A percentile compares a stretch with the other conserved stretches of the same genome.
Conservation (phyloP, 2,113 vertebrate genomes). For the Aphelocoma coerulescens region DNA sequence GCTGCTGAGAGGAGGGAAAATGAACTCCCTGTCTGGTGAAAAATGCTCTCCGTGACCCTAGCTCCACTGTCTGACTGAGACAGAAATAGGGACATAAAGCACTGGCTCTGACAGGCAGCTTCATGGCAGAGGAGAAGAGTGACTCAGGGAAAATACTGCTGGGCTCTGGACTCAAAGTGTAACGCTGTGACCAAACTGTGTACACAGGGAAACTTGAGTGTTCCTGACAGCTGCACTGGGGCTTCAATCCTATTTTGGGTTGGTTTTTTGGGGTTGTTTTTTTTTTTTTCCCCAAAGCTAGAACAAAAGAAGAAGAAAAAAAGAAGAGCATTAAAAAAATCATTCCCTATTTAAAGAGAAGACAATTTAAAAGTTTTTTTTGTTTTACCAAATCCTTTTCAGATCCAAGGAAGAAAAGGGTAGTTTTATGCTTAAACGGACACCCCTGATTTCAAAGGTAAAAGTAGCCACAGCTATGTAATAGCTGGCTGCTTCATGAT, state of each 20-base stretch:
- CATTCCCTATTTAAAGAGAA: not conserved
- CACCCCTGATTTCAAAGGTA: not conserved
- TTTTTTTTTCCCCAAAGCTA: not conserved
- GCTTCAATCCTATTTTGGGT: not conserved
- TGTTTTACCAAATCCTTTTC: not conserved
- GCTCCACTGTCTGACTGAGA: not conserved
- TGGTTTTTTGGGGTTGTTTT: not conserved
- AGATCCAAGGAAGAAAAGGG: not conserved
- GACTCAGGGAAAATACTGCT: rapidly evolving
- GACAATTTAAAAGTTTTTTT: not conserved
- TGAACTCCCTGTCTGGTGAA: not conserved
- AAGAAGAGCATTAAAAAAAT: not conserved
- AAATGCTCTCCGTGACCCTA: not conserved
- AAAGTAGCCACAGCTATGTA: not conserved
- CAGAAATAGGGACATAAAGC: not conserved
- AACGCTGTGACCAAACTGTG: rapidly evolving
- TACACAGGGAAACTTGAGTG: rapidly evolving
- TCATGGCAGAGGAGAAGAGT: not conserved
- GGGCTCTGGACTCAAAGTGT: not conserved
- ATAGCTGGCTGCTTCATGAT: not conserved
- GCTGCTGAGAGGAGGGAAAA: not conserved
- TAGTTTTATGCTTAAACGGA: not conserved
- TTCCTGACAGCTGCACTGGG: not conserved
- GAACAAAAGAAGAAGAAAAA: not conserved
- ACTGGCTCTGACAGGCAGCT: not conserved